phyloP scores from a whole-genome alignment of 2,113 vertebrate genomes.

The Sorex araneus region DNA sequence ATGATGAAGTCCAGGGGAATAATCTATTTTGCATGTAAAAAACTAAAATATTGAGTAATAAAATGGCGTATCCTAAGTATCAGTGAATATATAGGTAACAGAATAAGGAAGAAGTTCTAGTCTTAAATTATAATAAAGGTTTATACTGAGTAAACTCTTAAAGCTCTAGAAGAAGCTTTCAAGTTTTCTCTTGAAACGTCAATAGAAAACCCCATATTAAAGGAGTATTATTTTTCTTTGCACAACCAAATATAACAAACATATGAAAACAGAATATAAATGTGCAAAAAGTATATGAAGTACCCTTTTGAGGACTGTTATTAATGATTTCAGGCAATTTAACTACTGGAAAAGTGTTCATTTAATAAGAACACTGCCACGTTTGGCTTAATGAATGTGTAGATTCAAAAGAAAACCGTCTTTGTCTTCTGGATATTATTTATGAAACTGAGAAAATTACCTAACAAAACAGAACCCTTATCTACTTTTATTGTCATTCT shows the following conservation, averaged over 20 bases:
- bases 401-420: neutral
- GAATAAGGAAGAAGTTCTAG: neutral
- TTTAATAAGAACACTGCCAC: neutral
- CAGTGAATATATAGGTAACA: neutral
- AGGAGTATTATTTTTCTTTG: neutral
- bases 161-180: neutral
- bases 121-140: neutral
- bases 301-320: neutral
- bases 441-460: neutral
- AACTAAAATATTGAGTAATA: neutral
- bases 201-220: neutral
- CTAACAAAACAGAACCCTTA: neutral
- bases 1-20: neutral
- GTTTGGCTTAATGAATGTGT: neutral
- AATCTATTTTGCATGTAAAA: neutral
- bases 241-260: conserved; percentile 14
- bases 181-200: neutral
- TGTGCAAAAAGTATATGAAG: neutral
- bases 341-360: neutral
- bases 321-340: conserved; percentile 28
- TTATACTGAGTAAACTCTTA: conserved; percentile 39
- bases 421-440: neutral
- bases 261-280: neutral
- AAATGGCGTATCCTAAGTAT: neutral
- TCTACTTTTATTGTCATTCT: neutral